These are phyloP conservation scores for Hyperoplus lanceolatus DNA, from an alignment of 2,797 vertebrate genomes.

Conservation along the genomic window DNA sequence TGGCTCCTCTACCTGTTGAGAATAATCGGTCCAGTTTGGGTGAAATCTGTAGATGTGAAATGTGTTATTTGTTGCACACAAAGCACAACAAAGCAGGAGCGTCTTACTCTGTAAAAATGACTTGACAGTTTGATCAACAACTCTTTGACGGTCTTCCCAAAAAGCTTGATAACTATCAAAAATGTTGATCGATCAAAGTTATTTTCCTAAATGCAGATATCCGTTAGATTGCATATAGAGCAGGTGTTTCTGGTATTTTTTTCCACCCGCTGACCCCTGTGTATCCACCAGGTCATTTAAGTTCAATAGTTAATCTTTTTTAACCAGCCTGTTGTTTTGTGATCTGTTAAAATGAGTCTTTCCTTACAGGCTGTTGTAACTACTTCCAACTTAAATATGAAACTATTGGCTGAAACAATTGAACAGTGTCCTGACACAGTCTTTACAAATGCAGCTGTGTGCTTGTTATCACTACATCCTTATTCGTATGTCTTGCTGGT, in stretches of 20 bases:
- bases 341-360: neutral
- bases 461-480: neutral
- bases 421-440: neutral
- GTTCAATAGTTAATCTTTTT: neutral
- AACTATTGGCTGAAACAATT: neutral
- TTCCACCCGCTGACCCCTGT: neutral
- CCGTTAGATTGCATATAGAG: neutral
- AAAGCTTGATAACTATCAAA: neutral
- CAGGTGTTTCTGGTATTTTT: slow-evolving; percentile 12
- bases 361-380: neutral
- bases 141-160: neutral
- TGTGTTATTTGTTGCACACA: neutral
- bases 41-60: neutral
- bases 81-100: neutral
- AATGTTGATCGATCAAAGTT: neutral
- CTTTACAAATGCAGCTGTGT: neutral
- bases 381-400: neutral
- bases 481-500: neutral
- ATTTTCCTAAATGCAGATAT: neutral
- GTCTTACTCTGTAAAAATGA: neutral
- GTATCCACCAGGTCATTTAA: neutral
- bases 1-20: neutral
- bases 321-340: neutral
- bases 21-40: too few species aligned
- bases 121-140: neutral